Conservation (phyloP, 2,113 vertebrate genomes). For the Silurus glanis region DNA sequence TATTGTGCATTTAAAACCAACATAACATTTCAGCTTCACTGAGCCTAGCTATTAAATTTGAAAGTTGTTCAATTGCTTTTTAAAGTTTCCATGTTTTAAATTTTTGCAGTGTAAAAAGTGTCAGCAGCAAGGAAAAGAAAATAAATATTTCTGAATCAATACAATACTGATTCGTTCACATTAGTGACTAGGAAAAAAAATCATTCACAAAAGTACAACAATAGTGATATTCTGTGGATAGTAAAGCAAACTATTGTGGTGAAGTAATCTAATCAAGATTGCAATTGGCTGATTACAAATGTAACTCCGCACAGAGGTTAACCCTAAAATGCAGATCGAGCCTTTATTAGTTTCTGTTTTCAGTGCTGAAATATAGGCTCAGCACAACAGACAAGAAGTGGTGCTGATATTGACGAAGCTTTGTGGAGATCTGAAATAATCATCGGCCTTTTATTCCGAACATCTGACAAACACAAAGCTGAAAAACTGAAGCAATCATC, state of each 20-base stretch:
- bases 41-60: not conserved
- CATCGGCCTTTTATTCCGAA: not conserved
- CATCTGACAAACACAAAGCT: conserved; percentile 2
- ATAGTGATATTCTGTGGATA: not conserved
- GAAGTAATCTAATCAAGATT: not conserved
- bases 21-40: no score
- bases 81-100: not conserved
- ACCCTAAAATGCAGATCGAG: not conserved
- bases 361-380: not conserved
- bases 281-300: not conserved
- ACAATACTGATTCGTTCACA: not conserved
- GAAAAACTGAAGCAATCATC: not conserved
- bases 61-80: not conserved
- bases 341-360: not conserved
- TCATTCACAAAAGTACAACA: not conserved
- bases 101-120: not conserved
- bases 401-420: not conserved
- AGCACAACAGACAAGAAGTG: not conserved
- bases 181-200: not conserved
- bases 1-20: not conserved
- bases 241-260: not conserved
- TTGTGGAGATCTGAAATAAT: conserved; percentile 13
- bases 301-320: not conserved
- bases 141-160: not conserved
- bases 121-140: not conserved